phyloP scores from a whole-genome alignment of 1,140 invertebrate species.

The Drosophila takahashii region DNA sequence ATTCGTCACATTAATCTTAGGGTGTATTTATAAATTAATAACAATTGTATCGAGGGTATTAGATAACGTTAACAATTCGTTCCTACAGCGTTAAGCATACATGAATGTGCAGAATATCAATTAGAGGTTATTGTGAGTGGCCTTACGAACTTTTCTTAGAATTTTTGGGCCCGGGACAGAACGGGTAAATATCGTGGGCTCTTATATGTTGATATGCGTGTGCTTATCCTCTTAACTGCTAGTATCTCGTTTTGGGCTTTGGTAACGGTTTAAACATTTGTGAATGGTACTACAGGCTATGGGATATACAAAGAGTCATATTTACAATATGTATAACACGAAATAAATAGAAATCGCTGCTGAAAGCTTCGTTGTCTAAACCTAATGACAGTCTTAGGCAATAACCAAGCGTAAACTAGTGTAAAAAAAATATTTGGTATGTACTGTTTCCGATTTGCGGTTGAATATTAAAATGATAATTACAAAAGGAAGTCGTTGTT shows the following conservation, averaged over 20 bases:
- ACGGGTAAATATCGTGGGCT: slow-evolving; percentile 57
- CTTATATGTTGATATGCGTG: neutral
- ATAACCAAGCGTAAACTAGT: slow-evolving; percentile 18
- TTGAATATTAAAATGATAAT: slow-evolving; percentile 1
- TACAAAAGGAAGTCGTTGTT: neutral
- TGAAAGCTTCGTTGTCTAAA: slow-evolving; percentile 29
- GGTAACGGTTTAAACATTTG: slow-evolving; percentile 67
- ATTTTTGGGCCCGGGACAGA: neutral
- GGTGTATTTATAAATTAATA: slow-evolving; percentile 79
- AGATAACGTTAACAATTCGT: slow-evolving; percentile 30
- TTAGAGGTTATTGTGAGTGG: slow-evolving; percentile 5
- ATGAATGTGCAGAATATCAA: slow-evolving; percentile 52
- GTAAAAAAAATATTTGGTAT: slow-evolving; percentile 8
- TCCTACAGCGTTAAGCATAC: slow-evolving; percentile 16
- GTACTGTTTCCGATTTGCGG: neutral
- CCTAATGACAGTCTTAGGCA: slow-evolving; percentile 68
- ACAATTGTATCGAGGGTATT: slow-evolving; percentile 52
- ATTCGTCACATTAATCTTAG: slow-evolving; percentile 55
- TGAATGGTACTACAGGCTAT: slow-evolving; percentile 30
- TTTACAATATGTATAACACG: slow-evolving; percentile 47
- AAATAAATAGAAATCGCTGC: slow-evolving; percentile 32
- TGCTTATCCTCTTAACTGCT: slow-evolving; percentile 15
- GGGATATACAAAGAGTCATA: slow-evolving; percentile 15
- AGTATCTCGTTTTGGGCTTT: slow-evolving; percentile 62
- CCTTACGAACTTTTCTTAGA: neutral